Evolutionary conservation across 2,113 vertebrate genomes (phyloP).

Genomic region (Sprattus sprattus): DNA sequence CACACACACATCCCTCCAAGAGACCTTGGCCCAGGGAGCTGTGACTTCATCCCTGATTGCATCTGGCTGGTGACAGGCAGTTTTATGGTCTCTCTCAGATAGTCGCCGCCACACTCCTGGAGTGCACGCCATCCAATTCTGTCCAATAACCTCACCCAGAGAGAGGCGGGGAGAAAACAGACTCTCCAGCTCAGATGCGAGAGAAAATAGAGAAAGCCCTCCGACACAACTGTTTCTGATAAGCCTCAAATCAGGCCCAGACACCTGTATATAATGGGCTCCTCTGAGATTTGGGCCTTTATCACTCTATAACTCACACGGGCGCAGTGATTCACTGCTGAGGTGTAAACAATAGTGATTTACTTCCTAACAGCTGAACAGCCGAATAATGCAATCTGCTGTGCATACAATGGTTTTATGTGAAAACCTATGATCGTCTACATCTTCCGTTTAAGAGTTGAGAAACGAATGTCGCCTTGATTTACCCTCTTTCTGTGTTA

Average conservation of each 20-base stretch:
- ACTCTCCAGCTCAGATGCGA: neutral
- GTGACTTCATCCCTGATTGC: slow-evolving; percentile 32
- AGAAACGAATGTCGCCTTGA: neutral
- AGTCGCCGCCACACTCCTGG: slow-evolving; percentile 20
- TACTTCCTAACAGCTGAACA: neutral
- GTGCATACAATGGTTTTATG: neutral
- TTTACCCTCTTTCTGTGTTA: neutral
- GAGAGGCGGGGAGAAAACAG: neutral
- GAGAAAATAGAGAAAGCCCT: neutral
- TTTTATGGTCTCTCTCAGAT: slow-evolving; percentile 34
- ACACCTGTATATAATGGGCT: neutral
- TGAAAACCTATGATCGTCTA: neutral
- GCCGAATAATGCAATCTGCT: neutral
- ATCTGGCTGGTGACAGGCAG: slow-evolving; percentile 34
- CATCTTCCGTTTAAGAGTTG: neutral
- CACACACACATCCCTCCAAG: slow-evolving; percentile 12
- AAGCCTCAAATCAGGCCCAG: neutral
- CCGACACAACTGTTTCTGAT: slow-evolving; percentile 13
- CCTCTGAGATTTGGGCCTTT: neutral
- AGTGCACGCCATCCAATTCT: slow-evolving; percentile 24
- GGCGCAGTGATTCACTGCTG: neutral
- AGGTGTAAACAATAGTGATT: slow-evolving; percentile 7
- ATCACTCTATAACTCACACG: neutral
- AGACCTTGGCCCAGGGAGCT: slow-evolving; percentile 27
- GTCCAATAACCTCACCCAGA: slow-evolving; percentile 12